phyloP scores from a whole-genome alignment of 2,888 invertebrate genomes.

The Drosophila longiperda region DNA sequence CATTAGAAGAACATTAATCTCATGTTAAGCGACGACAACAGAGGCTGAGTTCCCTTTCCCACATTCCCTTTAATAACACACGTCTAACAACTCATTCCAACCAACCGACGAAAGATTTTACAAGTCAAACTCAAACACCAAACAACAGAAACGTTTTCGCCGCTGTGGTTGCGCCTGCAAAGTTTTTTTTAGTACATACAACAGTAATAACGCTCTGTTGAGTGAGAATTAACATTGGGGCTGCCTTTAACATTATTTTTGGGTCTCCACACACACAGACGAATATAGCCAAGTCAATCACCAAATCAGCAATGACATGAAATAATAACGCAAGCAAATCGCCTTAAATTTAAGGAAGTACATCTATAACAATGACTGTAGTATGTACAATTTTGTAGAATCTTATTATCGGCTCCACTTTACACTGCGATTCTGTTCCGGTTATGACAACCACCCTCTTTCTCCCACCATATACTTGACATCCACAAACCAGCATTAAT shows the following conservation, averaged over 20 bases:
- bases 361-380: neutral
- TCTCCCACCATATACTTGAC: neutral
- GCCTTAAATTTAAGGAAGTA: slow-evolving; percentile 8
- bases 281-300: slow-evolving; percentile 65
- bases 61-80: rapidly evolving
- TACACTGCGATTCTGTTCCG: slow-evolving; percentile 50
- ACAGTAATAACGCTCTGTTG: slow-evolving; percentile 36
- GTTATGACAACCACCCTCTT: slow-evolving; percentile 19
- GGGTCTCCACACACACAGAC: slow-evolving; percentile 44
- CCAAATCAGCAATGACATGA: slow-evolving; percentile 31
- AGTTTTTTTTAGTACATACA: slow-evolving; percentile 53
- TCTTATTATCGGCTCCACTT: slow-evolving; percentile 26
- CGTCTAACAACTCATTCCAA: neutral
- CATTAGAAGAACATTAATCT: slow-evolving; percentile 26
- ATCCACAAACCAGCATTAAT: slow-evolving; percentile 44
- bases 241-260: slow-evolving; percentile 25
- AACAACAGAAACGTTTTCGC: slow-evolving; percentile 33
- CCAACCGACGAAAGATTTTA: slow-evolving; percentile 6
- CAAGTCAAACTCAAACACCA: slow-evolving; percentile 23
- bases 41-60: neutral
- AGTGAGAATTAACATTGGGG: slow-evolving; percentile 37
- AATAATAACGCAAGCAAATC: neutral
- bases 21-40: slow-evolving; percentile 5
- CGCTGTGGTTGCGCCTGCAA: slow-evolving; percentile 27
- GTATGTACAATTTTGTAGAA: slow-evolving; percentile 24